Evolutionary conservation across 2,888 invertebrate species (phyloP), one percentile per base, ranked within the genome.

Genomic region (Dione juno): DNA sequence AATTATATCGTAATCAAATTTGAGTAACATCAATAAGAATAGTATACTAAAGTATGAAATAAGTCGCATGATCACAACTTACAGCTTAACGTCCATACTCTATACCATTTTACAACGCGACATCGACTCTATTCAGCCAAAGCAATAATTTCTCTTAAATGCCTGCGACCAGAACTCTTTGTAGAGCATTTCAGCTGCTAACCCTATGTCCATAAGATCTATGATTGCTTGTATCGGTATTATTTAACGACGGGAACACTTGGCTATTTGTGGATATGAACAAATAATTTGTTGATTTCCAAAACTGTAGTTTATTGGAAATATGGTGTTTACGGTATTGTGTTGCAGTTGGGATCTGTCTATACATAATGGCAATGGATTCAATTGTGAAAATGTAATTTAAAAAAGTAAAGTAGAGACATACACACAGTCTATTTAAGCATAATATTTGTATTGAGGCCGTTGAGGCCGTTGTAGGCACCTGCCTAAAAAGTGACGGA

Each of bases 221-320:
- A 73, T 71, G 52, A 69, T 72, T n/a, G 45, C 61, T 3, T 45
- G 35, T 45, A 3, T 8, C n/a, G 11, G n/a, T 45, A 11, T 6
- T 61, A 16, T 77, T 75, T 79, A 78, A 80, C 77, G 80, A 77
- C 48, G 61, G 66, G 61, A 73, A 77, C 79, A 78, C 72, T 75
- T 78, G 80, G 73, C 70, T 72, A 72, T 72, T 75, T 73, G 75
- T 71, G 73, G 72, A 73, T 73, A 74, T 67, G 70, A 78, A 81
- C 78, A 77, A 82, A 84, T 77, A 77, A 77, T 78, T 76, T 74
- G 75, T 75, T 75, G 70, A 66, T 68, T 61, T 45, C 61, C 61
- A 61, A 57, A 57, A 45, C 61, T 61, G n/a, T 43, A 61, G 21
- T 61, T 61, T 61, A 61, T 61, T 43, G 61, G 21, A 61, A 28